These are phyloP conservation scores for Dermolepida albohirtum DNA, from an alignment of 2,888 invertebrate genomes.

Conservation along the genomic window DNA sequence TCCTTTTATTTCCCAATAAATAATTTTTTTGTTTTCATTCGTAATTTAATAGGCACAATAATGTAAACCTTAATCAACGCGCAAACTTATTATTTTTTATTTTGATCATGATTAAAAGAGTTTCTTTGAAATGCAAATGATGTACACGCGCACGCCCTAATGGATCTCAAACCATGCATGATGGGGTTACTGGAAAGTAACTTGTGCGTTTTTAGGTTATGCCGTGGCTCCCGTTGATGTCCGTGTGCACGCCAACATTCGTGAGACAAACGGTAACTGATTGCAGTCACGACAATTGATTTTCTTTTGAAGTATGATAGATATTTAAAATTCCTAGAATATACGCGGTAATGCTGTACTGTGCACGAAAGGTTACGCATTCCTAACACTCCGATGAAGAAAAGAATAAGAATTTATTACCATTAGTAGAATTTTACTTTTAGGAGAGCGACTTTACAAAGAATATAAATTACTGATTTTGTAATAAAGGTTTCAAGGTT, in stretches of 20 bases:
- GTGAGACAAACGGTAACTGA: constrained; percentile 20
- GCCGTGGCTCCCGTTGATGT: neutral
- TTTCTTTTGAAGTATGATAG: constrained; percentile 14
- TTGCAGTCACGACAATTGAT: constrained; percentile 34
- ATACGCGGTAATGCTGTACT: constrained; percentile 14
- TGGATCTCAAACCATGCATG: constrained; percentile 1
- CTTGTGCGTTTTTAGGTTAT: constrained; percentile 20
- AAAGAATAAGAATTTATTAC: constrained; percentile 5
- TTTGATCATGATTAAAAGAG: neutral
- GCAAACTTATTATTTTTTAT: too few relatives aligned
- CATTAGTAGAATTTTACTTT: neutral
- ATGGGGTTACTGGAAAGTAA: constrained; percentile 18
- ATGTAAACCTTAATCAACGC: too few relatives aligned
- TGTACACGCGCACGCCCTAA: neutral
- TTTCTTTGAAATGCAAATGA: constrained; percentile 23
- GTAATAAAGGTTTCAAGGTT: too few relatives aligned
- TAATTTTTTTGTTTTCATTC: too few relatives aligned
- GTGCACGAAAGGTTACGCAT: neutral
- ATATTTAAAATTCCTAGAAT: constrained; percentile 27
- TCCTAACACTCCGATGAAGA: neutral
- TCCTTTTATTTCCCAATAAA: too few relatives aligned
- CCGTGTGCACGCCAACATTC: constrained; percentile 20
- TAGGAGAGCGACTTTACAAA: neutral
- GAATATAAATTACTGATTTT: neutral
- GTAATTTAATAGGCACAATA: too few relatives aligned